These are phyloP conservation scores for Heliothis virescens DNA, from an alignment of 1,140 invertebrate genomes.

Conservation along the genomic window DNA sequence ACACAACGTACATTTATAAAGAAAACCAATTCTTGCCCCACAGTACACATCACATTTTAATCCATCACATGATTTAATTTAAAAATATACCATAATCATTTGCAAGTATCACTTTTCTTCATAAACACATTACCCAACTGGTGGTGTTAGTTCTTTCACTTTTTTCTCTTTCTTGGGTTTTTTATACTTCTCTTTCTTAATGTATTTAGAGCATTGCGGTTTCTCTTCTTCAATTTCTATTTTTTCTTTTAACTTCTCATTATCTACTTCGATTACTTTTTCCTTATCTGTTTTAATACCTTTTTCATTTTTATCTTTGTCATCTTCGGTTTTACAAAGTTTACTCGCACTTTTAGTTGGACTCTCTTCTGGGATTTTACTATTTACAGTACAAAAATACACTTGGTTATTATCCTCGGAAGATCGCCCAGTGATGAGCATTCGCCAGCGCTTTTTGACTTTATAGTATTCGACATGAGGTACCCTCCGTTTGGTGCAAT, in stretches of 20 bases:
- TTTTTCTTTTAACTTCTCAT: neutral
- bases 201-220: neutral
- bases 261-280: too few species aligned
- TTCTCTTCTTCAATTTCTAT: neutral
- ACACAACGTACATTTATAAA: neutral
- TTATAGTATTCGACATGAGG: neutral
- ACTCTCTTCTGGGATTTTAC: neutral
- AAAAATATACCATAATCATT: too few species aligned
- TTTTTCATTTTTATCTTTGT: too few species aligned
- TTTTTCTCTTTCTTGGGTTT: neutral
- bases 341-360: neutral
- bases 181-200: slow-evolving; percentile 7
- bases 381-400: neutral
- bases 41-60: neutral
- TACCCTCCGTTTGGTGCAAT: neutral
- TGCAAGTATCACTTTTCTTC: too few species aligned
- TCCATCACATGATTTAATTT: neutral
- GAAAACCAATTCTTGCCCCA: slow-evolving; percentile 1
- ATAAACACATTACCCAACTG: too few species aligned
- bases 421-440: neutral
- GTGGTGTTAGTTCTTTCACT: neutral
- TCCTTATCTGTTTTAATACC: too few species aligned
- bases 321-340: too few species aligned
- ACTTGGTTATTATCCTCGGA: neutral
- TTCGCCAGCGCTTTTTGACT: neutral